Evolutionary conservation across 2,797 vertebrate genomes (phyloP).

Genomic region (Mormyrops attenuatus): DNA sequence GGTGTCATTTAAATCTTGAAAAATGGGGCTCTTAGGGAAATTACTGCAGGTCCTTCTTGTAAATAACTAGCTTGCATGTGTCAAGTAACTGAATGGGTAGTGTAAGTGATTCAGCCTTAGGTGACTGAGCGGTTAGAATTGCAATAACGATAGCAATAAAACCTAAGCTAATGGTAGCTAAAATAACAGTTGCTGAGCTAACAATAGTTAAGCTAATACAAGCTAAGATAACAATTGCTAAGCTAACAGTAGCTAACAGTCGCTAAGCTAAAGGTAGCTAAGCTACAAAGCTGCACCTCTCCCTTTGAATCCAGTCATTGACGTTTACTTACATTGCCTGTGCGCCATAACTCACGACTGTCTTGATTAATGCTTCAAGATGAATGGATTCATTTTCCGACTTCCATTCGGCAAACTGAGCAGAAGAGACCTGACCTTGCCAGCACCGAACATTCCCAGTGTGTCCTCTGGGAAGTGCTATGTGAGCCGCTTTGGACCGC

Average conservation of each 20-base stretch:
- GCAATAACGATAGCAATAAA: neutral
- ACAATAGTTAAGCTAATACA: neutral
- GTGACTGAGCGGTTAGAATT: neutral
- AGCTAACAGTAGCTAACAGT: neutral
- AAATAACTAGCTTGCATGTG: neutral
- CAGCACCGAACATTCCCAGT: neutral
- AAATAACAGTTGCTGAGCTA: neutral
- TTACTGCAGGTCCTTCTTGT: neutral
- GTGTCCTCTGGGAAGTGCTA: neutral
- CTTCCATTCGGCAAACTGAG: constrained; percentile 8
- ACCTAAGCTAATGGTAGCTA: neutral
- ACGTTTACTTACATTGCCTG: neutral
- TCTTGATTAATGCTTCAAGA: constrained; percentile 18
- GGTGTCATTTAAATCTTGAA: constrained; percentile 1
- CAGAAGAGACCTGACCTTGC: constrained; percentile 28
- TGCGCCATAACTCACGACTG: constrained; percentile 4
- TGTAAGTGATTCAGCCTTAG: neutral
- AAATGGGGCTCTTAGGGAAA: neutral
- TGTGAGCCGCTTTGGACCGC: constrained; percentile 27
- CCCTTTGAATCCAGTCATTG: neutral
- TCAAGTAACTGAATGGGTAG: neutral
- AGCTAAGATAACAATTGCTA: neutral
- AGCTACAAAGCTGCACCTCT: neutral
- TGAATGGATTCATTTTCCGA: constrained; percentile 21
- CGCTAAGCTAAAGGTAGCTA: neutral